Percentiles rank a stretch among this genome's conserved stretches.
phyloP scores from a whole-genome alignment of 1,140 invertebrate genomes.

The Drosophila sp. region DNA sequence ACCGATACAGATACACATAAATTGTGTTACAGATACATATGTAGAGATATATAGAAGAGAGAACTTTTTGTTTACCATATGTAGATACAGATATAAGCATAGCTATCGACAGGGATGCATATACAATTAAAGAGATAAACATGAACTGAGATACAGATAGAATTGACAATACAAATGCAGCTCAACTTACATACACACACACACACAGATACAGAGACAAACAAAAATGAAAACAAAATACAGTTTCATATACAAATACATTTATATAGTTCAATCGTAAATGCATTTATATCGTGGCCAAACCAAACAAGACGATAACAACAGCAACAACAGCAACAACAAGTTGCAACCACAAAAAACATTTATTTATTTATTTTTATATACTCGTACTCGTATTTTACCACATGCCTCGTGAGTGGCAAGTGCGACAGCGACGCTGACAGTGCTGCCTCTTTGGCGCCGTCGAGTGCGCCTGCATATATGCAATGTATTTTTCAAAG shows the following conservation, averaged over 20 bases:
- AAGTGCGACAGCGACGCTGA: constrained; percentile 33
- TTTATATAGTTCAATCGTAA: constrained; percentile 17
- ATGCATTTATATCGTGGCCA: constrained; percentile 26
- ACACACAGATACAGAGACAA: background rate
- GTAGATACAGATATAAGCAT: background rate
- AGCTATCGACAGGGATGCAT: background rate
- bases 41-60: background rate
- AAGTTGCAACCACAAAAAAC: constrained; percentile 7
- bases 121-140: constrained; percentile 5
- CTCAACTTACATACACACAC: background rate
- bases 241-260: constrained; percentile 15
- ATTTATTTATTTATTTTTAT: constrained; percentile 41
- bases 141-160: background rate
- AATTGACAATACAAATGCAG: background rate
- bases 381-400: constrained; percentile 15
- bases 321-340: background rate
- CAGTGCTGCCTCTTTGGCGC: constrained; percentile 41
- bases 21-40: background rate
- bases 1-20: background rate
- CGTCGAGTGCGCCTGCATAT: constrained; percentile 18
- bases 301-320: constrained; percentile 16
- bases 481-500: constrained; percentile 54
- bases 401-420: constrained; percentile 35
- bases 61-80: background rate
- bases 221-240: background rate